Evolutionary conservation across 1,140 invertebrate species (phyloP), one percentile per base, ranked within the genome.

Genomic region (Anagrus nilaparvatae): DNA sequence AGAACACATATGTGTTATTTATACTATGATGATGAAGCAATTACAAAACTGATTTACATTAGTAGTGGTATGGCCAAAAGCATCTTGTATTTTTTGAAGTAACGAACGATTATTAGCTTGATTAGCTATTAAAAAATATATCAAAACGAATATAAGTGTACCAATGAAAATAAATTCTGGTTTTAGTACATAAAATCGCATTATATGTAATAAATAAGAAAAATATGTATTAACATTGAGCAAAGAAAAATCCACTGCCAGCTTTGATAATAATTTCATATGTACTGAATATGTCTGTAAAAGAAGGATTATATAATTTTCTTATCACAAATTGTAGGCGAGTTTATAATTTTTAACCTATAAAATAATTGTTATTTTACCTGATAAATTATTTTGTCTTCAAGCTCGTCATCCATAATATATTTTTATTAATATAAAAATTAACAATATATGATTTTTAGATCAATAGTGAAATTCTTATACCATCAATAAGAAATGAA

Each of bases 331-430:
- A 10, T 40, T 18, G 14, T 10, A 32, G 8, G 3, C 8, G 10
- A 3, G n/a, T 33, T 23, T 17, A 31, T 14, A 40, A 21, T n/a
- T 5, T 24, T 33, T 29, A 14, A 31, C n/a, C n/a, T n/a, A n/a
- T n/a, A 18, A 35, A 10, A 17, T 28, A 23, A n/a, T 18, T 43
- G 32, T 34, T 34, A 19, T 32, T 37, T 52, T 42, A 67, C 64
- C 62, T 87, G 84, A 65, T 86, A 84, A 49, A 88, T 71, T 52
- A 88, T 77, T 73, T 78, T 80, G 56, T 88, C 85, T 69, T 89
- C 85, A 56, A 87, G 69, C 72, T 87, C 83, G 76, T 89, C 85
- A 76, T 89, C 85, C 85, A 89, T 89, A 54, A 47, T 64, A 56
- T 46, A 33, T n/a, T n/a, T n/a, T n/a, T n/a, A n/a, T n/a, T n/a